phyloP scores from a whole-genome alignment of 2,113 vertebrate species.

The Lepus timidus region DNA sequence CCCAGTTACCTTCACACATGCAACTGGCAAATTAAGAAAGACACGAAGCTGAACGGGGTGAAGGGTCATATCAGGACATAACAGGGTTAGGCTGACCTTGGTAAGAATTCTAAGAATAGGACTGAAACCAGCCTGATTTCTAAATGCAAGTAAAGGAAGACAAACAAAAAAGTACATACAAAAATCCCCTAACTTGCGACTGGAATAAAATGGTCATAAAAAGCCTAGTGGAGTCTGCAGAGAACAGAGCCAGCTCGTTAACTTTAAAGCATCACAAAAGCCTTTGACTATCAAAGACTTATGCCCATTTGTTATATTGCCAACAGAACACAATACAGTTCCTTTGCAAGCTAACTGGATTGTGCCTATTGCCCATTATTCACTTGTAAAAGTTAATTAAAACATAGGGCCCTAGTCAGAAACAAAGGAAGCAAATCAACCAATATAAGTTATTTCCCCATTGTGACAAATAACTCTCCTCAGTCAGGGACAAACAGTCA shows the following conservation, averaged over 20 bases:
- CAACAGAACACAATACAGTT: constrained; percentile 39
- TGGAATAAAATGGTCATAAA: constrained; percentile 54
- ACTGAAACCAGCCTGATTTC: constrained; percentile 49
- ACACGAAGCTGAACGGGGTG: neutral
- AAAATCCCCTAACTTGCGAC: constrained; percentile 5
- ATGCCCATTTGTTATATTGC: constrained; percentile 61
- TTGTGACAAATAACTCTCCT: constrained; percentile 13
- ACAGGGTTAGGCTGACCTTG: constrained; percentile 42
- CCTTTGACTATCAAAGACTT: constrained; percentile 71
- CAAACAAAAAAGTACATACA: constrained; percentile 39
- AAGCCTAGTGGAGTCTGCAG: constrained; percentile 37
- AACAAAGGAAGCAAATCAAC: constrained; percentile 66
- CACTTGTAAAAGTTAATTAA: constrained; percentile 81
- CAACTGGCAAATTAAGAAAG: neutral
- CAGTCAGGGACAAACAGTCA: constrained; percentile 4
- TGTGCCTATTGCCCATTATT: constrained; percentile 68
- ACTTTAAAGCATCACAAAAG: constrained; percentile 73
- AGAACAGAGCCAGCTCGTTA: constrained; percentile 66
- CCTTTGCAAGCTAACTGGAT: constrained; percentile 64
- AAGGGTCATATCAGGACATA: neutral
- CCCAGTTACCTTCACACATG: neutral
- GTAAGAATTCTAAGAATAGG: constrained; percentile 58
- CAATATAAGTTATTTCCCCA: constrained; percentile 56
- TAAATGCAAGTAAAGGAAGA: constrained; percentile 60
- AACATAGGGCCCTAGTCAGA: constrained; percentile 68